phyloP scores from a whole-genome alignment of 2,888 invertebrate species.

The Aspidiotus rigidus region DNA sequence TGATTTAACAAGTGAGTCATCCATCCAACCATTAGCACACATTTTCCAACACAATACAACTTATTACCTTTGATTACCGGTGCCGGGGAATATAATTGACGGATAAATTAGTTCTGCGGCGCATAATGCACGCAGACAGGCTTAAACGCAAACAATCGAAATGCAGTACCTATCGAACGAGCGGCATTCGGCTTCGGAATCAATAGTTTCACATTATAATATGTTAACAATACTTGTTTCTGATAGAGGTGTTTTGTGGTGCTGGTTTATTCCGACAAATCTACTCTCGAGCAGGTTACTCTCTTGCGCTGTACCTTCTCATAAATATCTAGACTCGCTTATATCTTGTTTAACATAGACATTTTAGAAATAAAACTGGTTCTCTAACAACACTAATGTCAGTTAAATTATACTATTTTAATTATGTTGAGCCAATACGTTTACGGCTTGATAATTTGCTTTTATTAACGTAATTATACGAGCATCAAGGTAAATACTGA shows the following conservation, averaged over 20 bases:
- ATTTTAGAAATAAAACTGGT: conserved; percentile 31
- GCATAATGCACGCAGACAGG: too few relatives aligned
- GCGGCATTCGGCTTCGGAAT: background rate
- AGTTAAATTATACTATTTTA: conserved; percentile 30
- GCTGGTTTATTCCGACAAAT: conserved; percentile 28
- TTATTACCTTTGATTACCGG: too few relatives aligned
- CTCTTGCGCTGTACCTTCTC: conserved; percentile 22
- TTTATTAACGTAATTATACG: conserved; percentile 29
- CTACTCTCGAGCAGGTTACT: conserved; percentile 14
- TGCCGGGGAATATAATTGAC: conserved; percentile 17
- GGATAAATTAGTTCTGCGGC: conserved; percentile 13
- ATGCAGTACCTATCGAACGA: conserved; percentile 6
- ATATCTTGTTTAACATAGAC: conserved; percentile 31
- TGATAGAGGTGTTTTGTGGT: conserved; percentile 29
- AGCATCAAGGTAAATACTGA: background rate
- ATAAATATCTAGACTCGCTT: conserved; percentile 30
- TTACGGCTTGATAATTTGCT: conserved; percentile 27
- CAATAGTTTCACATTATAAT: conserved; percentile 28
- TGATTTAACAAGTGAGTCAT: too few relatives aligned
- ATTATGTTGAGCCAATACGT: conserved; percentile 29
- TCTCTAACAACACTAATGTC: background rate
- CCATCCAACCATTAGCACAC: too few relatives aligned
- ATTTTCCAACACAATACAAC: too few relatives aligned
- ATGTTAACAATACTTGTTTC: conserved; percentile 29
- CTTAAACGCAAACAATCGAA: background rate